Percentiles rank a stretch among this genome's conserved stretches.
Conservation (phyloP, 2,113 vertebrate species). For the Rhynchomys soricoides region DNA sequence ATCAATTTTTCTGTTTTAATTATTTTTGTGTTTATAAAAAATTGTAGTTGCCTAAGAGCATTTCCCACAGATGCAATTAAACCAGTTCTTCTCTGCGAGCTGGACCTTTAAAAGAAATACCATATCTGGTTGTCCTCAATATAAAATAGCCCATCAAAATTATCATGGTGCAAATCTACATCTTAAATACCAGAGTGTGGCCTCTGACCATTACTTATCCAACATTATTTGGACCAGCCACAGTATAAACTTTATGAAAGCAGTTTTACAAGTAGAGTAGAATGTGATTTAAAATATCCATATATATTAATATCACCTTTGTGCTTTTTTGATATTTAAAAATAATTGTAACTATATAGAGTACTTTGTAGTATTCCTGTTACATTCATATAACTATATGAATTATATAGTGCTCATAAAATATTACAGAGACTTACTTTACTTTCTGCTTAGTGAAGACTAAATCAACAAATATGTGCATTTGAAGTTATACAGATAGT, state of each 20-base stretch:
- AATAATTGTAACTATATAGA: background rate
- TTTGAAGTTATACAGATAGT: background rate
- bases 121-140: slow-evolving; percentile 85
- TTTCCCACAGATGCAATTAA: slow-evolving; percentile 81
- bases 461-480: background rate
- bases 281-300: slow-evolving; percentile 41
- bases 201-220: slow-evolving; percentile 83
- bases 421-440: slow-evolving; percentile 24
- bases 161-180: slow-evolving; percentile 82
- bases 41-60: slow-evolving; percentile 34
- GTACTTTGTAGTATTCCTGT: background rate
- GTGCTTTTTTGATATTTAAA: background rate
- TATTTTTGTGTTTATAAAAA: background rate
- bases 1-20: background rate
- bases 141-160: slow-evolving; percentile 83
- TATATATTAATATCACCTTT: slow-evolving; percentile 43
- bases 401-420: background rate
- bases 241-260: slow-evolving; percentile 62
- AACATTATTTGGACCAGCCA: slow-evolving; percentile 74
- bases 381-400: background rate
- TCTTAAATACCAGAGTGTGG: slow-evolving; percentile 86
- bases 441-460: background rate
- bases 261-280: slow-evolving; percentile 60
- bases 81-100: slow-evolving; percentile 79
- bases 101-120: slow-evolving; percentile 86